A percentile compares a stretch with the other conserved stretches of the same genome.
Evolutionary conservation across 2,113 vertebrate genomes (phyloP).

Genomic region (Nothoprocta perdicaria): DNA sequence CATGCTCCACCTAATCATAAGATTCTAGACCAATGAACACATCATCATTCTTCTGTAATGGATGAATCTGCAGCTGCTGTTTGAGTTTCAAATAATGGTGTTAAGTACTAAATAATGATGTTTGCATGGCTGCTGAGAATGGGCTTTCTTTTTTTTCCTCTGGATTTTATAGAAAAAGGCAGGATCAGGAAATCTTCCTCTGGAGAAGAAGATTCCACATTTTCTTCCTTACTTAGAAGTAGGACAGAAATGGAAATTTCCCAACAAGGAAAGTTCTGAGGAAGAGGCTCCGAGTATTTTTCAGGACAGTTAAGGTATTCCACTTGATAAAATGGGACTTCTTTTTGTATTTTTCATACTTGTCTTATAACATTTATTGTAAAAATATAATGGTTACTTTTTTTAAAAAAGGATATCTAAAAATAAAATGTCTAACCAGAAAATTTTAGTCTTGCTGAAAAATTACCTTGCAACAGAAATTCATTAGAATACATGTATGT

Average conservation of each 20-base stretch:
- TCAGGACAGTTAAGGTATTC: neutral
- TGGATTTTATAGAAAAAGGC: neutral
- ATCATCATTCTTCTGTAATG: neutral
- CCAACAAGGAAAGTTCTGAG: neutral
- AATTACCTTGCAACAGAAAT: neutral
- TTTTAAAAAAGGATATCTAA: fast-evolving
- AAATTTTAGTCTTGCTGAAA: neutral
- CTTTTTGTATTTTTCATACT: neutral
- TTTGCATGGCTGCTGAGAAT: constrained; percentile 8
- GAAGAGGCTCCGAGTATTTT: neutral
- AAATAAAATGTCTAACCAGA: neutral
- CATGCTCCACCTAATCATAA: neutral
- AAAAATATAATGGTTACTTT: neutral
- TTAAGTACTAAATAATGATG: neutral
- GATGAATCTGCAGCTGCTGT: neutral
- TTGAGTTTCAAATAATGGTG: neutral
- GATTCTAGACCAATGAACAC: neutral
- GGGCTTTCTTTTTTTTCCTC: neutral
- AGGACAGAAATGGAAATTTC: neutral
- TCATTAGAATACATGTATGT: neutral
- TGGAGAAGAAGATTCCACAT: neutral
- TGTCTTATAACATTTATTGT: neutral
- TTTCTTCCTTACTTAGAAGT: neutral
- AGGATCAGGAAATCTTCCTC: neutral
- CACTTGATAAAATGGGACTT: neutral